phyloP scores from a whole-genome alignment of 64 coral and sea anemone genomes.

The Porites australiensis region DNA sequence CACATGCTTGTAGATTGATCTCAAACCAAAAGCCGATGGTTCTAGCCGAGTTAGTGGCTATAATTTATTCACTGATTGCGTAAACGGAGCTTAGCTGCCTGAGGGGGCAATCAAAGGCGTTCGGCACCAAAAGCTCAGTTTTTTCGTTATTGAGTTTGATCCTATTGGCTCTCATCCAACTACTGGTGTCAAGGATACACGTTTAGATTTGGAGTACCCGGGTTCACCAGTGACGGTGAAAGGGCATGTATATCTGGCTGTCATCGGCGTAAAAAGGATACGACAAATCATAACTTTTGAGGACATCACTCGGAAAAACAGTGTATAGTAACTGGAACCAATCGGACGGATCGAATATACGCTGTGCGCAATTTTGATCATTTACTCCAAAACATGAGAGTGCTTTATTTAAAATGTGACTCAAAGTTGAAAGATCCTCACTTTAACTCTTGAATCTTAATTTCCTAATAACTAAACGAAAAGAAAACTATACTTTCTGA shows the following conservation, averaged over 20 bases:
- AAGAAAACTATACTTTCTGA: no score
- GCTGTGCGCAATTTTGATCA: no score
- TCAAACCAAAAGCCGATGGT: not conserved
- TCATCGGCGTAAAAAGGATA: not conserved
- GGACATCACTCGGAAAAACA: not conserved
- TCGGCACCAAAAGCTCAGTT: not conserved
- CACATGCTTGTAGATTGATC: not conserved
- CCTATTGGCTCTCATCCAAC: no score
- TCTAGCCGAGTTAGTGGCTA: not conserved
- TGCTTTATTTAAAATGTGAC: no score
- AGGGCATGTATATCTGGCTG: not conserved
- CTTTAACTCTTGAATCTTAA: no score
- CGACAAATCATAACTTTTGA: not conserved
- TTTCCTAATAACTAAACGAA: no score
- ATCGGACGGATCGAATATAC: no score
- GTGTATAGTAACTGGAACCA: no score
- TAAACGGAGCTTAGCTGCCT: not conserved
- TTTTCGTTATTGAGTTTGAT: no score
- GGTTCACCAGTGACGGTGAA: not conserved
- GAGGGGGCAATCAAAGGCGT: not conserved
- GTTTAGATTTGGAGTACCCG: not conserved
- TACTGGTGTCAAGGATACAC: not conserved
- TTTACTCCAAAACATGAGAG: no score
- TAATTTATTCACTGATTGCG: not conserved
- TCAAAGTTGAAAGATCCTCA: no score